These are phyloP conservation scores for Aurelia sp. DNA, from an alignment of 30 jellyfish, hydroid and myxozoan genomes.

Conservation along the genomic window DNA sequence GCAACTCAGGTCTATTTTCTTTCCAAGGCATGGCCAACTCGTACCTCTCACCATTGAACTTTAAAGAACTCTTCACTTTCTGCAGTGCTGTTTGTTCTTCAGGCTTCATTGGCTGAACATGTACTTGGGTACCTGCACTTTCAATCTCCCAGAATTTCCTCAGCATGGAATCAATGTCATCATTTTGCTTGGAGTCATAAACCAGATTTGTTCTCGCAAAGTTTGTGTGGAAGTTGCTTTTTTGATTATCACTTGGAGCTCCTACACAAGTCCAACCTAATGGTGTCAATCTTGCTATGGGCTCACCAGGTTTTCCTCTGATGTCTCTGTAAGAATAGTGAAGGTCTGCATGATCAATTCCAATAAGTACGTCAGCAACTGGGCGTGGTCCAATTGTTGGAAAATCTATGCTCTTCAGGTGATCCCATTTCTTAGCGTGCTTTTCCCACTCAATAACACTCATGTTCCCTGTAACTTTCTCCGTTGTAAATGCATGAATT, in stretches of 20 bases:
- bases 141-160: constrained; percentile 13
- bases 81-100: constrained; percentile 10
- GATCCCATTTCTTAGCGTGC: too few species aligned
- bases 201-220: not conserved
- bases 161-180: constrained; percentile 7
- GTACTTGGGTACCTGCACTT: not conserved
- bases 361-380: too few species aligned
- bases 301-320: constrained; percentile 42
- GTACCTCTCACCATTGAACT: constrained; percentile 32
- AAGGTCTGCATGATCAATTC: too few species aligned
- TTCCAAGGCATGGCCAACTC: constrained; percentile 46
- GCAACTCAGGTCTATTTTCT: not conserved
- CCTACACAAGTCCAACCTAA: constrained; percentile 64
- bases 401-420: too few species aligned
- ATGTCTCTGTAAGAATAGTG: too few species aligned
- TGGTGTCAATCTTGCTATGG: constrained; percentile 40
- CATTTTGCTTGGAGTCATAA: not conserved
- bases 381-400: too few species aligned
- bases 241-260: constrained; percentile 11
- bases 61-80: constrained; percentile 22
- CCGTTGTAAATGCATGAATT: too few species aligned
- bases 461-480: too few species aligned
- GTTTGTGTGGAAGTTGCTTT: not conserved
- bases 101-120: not conserved
- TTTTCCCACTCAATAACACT: too few species aligned